Percentiles rank a stretch among this genome's conserved stretches.
Conservation (phyloP, 35 echinoderm and acorn worm species). For the Amphiura filiformis region DNA sequence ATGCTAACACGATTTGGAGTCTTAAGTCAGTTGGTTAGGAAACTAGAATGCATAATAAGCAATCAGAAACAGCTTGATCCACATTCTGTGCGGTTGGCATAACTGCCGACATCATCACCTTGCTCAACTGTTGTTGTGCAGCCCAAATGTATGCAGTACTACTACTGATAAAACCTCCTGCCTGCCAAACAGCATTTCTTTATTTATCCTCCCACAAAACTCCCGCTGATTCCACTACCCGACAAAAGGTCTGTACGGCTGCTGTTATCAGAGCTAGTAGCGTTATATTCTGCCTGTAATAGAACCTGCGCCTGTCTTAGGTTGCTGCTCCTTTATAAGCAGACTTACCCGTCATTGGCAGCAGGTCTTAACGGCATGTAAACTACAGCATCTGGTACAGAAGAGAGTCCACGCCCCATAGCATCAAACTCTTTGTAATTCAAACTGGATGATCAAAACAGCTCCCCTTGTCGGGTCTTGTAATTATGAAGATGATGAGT, state of each 20-base stretch:
- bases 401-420: neutral
- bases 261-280: neutral
- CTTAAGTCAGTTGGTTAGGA: too few relatives aligned
- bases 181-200: neutral
- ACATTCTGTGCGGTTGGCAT: too few relatives aligned
- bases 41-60: too few relatives aligned
- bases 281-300: neutral
- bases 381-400: neutral
- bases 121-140: neutral
- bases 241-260: neutral
- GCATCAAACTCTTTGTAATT: neutral
- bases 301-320: conserved; percentile 1
- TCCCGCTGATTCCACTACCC: neutral
- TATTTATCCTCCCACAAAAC: neutral
- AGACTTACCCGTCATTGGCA: conserved; percentile 10
- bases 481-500: neutral
- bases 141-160: neutral
- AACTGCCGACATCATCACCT: neutral
- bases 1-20: too few relatives aligned
- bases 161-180: neutral
- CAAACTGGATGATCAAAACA: neutral
- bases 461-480: neutral
- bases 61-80: too few relatives aligned
- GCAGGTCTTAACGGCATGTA: neutral
- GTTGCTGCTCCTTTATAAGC: neutral